Conservation (phyloP, 2,113 vertebrate genomes). For the Phalacrocorax brasilianus region DNA sequence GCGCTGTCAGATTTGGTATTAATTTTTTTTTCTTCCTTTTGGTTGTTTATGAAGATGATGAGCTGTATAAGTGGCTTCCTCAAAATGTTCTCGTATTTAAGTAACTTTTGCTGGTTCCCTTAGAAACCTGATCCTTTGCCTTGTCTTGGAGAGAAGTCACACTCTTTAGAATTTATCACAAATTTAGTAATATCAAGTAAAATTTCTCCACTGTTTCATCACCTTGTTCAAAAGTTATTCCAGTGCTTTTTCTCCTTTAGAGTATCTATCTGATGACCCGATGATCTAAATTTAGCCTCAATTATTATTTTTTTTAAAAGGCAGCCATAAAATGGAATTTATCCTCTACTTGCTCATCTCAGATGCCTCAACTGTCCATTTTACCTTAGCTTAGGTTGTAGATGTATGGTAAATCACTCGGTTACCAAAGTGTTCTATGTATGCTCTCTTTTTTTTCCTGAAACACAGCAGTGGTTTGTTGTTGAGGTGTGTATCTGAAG, state of each 20-base stretch:
- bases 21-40: neutral
- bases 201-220: neutral
- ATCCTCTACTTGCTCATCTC: neutral
- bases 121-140: neutral
- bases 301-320: neutral
- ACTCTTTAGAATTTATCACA: neutral
- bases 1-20: rapidly evolving
- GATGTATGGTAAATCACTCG: neutral
- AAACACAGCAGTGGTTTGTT: neutral
- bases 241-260: neutral
- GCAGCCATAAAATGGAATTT: neutral
- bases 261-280: neutral
- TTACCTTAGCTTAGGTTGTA: neutral
- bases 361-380: neutral
- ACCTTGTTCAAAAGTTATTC: neutral
- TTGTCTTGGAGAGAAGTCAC: neutral
- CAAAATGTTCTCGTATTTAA: neutral
- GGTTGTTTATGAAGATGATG: neutral
- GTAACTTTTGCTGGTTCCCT: neutral
- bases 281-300: neutral
- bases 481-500: neutral
- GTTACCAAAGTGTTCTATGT: neutral
- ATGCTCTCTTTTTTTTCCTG: neutral
- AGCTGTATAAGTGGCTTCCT: neutral
- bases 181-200: neutral